These are phyloP conservation scores for Numenius arquata DNA, from an alignment of 2,113 vertebrate species.

Conservation along the genomic window DNA sequence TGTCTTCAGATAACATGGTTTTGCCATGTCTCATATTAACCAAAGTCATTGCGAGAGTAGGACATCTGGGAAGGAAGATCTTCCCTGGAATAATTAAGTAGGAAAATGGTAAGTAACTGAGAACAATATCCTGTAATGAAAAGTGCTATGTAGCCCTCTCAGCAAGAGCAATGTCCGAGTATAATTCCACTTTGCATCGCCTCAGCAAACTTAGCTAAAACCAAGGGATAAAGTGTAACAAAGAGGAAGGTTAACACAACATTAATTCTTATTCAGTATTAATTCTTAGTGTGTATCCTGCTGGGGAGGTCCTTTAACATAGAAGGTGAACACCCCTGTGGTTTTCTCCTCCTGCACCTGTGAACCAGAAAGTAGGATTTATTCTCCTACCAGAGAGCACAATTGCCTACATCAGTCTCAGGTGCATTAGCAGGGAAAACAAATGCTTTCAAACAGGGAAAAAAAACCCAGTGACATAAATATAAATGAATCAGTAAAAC, in stretches of 20 bases:
- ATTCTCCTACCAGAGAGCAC: not conserved
- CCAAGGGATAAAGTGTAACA: not conserved
- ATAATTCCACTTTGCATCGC: not conserved
- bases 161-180: not conserved
- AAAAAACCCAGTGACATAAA: not conserved
- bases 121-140: not conserved
- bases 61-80: not conserved
- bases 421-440: not conserved
- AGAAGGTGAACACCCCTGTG: not conserved
- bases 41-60: not conserved
- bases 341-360: not conserved
- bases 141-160: not conserved
- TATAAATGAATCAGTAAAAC: not conserved
- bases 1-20: not conserved
- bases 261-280: not conserved
- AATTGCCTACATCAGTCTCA: not conserved
- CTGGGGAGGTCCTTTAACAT: not conserved
- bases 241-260: not conserved
- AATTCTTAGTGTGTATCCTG: not conserved
- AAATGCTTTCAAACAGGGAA: not conserved
- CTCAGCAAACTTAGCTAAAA: not conserved
- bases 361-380: not conserved
- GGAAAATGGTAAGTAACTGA: not conserved
- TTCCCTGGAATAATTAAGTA: not conserved
- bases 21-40: not conserved